phyloP scores from a whole-genome alignment of 2,888 invertebrate genomes.

The Siphlonurus alternatus region DNA sequence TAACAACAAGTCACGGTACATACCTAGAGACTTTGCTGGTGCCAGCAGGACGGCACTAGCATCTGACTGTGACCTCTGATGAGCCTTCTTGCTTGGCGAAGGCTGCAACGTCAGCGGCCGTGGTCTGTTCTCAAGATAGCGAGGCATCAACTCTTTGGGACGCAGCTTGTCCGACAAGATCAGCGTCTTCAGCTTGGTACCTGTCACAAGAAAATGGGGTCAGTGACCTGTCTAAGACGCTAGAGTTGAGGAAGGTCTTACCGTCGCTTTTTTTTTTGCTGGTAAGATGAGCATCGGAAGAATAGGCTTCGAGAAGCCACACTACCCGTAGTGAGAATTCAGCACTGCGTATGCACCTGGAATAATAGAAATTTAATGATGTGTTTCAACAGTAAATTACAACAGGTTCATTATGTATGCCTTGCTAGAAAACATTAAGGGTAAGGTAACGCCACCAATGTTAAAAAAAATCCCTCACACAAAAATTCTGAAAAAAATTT shows the following conservation, averaged over 20 bases:
- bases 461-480: no score
- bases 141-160: not conserved
- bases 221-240: not conserved
- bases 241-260: not conserved
- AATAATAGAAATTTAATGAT: no score
- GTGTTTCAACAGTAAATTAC: no score
- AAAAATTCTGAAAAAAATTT: no score
- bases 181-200: conserved; percentile 53
- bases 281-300: conserved; percentile 49
- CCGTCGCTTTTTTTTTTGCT: conserved; percentile 42
- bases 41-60: conserved; percentile 34
- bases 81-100: conserved; percentile 49
- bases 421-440: not conserved
- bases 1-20: not conserved
- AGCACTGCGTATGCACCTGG: conserved; percentile 79
- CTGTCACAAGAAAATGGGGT: conserved; percentile 36
- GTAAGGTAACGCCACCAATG: no score
- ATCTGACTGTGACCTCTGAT: conserved; percentile 55
- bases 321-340: conserved; percentile 93
- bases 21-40: conserved; percentile 34
- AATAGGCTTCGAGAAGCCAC: conserved; percentile 92
- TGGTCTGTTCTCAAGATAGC: not conserved
- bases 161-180: conserved; percentile 51
- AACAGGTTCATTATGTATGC: no score
- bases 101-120: conserved; percentile 17